Evolutionary conservation across 2,888 invertebrate species (phyloP), one percentile per base, ranked within the genome.

Genomic region (Aporophyla nigra): DNA sequence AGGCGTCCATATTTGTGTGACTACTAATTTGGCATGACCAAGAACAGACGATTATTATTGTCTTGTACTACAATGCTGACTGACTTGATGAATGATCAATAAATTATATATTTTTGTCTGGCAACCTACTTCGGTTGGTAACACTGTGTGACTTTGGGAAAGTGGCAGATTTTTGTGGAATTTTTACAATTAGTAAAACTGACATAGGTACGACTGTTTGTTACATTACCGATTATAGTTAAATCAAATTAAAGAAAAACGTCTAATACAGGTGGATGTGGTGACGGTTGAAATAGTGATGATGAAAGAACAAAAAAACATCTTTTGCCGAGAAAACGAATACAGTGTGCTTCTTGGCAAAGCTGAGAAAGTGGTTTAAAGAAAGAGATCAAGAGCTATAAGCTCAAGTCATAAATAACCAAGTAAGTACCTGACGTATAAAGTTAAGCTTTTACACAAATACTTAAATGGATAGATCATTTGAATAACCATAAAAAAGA

Each of bases 1-100:
- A 82, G 81, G 82, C 76, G 58, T 49, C 87, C 89, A 84, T 89
- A 87, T 89, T 76, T 87, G 90, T 91, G 88, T 89, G 90, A 86
- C 83, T 90, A 90, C 92, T 90, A 91, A 92, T 93, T 93, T 92
- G 92, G 92, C 86, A 88, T 90, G 73, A 79, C 91, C 91, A 90
- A 91, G 90, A 88, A 89, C 62, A 87, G 88, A 69, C 74, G 83
- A 89, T 90, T 90, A 90, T 92, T 90, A 91, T 92, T 92, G 90
- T 90, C 85, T 88, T 88, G 86, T 86, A 86, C 81, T 86, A 90
- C 86, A 90, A 91, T 90, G 87, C 87, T 88, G 87, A 86, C 86
- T 78, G 74, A 78, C 85, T 81, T 85, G 84, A 87, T 89, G 82
- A 88, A 88, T 87, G 82, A 89, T 87, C 85, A 86, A 90, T 90